Evolutionary conservation across 2,797 vertebrate species (phyloP).

Genomic region (Peromyscus aztecus): DNA sequence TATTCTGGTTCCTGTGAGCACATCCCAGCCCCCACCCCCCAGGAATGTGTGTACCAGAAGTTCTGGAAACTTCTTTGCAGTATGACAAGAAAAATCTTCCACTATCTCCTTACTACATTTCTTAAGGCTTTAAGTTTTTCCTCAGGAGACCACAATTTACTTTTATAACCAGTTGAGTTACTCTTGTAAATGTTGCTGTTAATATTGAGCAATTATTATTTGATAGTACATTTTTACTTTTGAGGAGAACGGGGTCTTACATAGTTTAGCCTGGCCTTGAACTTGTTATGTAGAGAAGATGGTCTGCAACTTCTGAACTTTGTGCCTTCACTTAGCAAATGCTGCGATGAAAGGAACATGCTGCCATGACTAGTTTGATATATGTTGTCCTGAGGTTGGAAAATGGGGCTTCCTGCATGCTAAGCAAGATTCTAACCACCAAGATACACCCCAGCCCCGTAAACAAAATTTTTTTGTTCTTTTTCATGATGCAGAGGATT

Average conservation of each 20-base stretch:
- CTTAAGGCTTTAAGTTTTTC: not conserved
- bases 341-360: too few species aligned
- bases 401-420: not conserved
- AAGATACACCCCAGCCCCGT: not conserved
- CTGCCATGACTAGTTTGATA: not conserved
- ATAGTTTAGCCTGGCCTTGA: not conserved
- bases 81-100: not conserved
- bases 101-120: not conserved
- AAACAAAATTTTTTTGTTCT: not conserved
- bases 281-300: not conserved
- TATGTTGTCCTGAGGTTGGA: not conserved
- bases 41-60: rapidly evolving
- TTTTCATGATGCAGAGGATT: not conserved
- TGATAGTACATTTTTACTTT: not conserved
- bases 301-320: not conserved
- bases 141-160: not conserved
- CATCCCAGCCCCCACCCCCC: not conserved
- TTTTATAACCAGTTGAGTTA: not conserved
- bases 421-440: not conserved
- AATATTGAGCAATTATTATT: not conserved
- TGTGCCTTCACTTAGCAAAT: not conserved
- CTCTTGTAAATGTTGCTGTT: not conserved
- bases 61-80: not conserved
- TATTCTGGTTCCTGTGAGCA: not conserved
- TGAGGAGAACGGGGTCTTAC: too few species aligned